A percentile compares a stretch with the other conserved stretches of the same genome.
Evolutionary conservation across 2,888 invertebrate genomes (phyloP).

Genomic region (Quadriops clusia): DNA sequence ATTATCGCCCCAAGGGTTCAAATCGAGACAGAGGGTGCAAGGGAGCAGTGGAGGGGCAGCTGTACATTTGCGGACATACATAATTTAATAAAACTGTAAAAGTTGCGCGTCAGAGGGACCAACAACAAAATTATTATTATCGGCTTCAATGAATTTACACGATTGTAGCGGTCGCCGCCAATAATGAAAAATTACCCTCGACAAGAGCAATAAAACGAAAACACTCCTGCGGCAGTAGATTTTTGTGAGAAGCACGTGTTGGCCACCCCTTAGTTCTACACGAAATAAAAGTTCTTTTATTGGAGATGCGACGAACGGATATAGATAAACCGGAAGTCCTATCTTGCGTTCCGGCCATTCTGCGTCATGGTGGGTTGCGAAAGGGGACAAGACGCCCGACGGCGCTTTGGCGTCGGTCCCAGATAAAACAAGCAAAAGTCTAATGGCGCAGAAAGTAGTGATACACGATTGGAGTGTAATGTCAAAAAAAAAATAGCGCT

Average conservation of each 20-base stretch:
- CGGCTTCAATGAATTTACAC: too few species aligned
- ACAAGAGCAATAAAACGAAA: too few species aligned
- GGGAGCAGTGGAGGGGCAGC: too few species aligned
- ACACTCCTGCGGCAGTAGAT: too few species aligned
- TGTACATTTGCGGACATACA: too few species aligned
- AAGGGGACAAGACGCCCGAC: conserved; percentile 24
- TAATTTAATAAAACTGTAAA: too few species aligned
- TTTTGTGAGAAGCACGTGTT: conserved; percentile 7
- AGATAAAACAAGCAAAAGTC: conserved; percentile 26
- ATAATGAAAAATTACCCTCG: too few species aligned
- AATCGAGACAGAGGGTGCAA: too few species aligned
- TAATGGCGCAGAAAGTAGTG: conserved; percentile 27
- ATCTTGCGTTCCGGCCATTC: conserved; percentile 23
- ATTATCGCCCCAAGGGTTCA: too few species aligned
- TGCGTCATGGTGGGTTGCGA: conserved; percentile 24
- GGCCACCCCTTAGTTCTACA: conserved; percentile 4
- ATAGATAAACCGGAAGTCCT: conserved; percentile 22
- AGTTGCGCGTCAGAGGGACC: too few species aligned
- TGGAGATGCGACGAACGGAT: conserved; percentile 13
- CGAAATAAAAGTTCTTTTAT: conserved; percentile 6
- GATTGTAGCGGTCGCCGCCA: too few species aligned
- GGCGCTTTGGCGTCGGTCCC: conserved; percentile 23
- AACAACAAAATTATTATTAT: too few species aligned
- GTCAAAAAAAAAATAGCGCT: conserved; percentile 16
- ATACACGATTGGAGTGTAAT: conserved; percentile 18